Base-by-base conservation (phyloP, 2,797 vertebrate genomes). In the Dendrocincla fuliginosa region DNA sequence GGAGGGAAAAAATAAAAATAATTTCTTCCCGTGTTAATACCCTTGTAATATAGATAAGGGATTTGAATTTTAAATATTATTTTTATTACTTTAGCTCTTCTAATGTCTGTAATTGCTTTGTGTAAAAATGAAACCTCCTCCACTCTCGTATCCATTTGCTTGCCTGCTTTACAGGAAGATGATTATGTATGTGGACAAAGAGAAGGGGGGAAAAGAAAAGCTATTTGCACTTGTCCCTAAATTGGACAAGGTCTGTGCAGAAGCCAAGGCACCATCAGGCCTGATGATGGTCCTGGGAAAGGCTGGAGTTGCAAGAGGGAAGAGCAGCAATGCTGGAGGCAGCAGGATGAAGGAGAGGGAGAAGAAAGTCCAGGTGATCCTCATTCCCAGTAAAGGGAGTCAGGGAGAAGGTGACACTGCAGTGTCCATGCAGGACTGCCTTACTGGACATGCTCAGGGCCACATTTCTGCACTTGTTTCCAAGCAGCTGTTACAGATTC, bases 1-100 rank as follows among this genome's bases (percentile, higher is more conserved):
- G 2, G 7, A 69, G 44, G n/a, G 30, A 70, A 77, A 69, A 83
- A 70, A 61, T 15, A 69, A 67, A 89, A 80, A 89, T 6, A 44
- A 42, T 64, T 89, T 60, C 70, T 93, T 86, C 79, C 82, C 63
- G 1, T 64, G 87, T 90, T 94, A 95, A 96, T 93, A 93, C 28
- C 61, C 73, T 87, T 89, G 89, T 90, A 92, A 92, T 76, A 89
- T 7, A 90, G 94, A 92, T 92, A 97, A 95, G 89, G 89, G 84
- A 95, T 95, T 95, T 96, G 93, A 94, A 97, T 96, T 95, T 96
- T 89, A 96, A 97, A 95, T 83, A 88, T 88, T 85, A 92, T 93
- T 95, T 95, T 97, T 97, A 96, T 97, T 89, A 76, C 84, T 89
- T 44, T 56, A 78, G 84, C 69, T 95, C 94, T 87, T 96, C 94